Evolutionary conservation across 1,140 invertebrate species (phyloP).

Genomic region (Xylocopa sonorina): DNA sequence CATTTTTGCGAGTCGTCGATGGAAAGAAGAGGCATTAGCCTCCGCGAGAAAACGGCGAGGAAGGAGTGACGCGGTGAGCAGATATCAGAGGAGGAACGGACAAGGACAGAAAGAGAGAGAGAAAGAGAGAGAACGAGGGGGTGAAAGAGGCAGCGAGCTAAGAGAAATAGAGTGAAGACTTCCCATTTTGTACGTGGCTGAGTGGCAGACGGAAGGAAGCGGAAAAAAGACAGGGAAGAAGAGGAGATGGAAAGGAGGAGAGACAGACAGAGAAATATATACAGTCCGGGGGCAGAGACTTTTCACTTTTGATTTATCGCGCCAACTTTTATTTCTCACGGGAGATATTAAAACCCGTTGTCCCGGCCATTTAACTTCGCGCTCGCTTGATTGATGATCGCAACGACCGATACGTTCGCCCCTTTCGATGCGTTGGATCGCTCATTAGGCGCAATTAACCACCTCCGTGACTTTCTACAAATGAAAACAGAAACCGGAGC

Average conservation of each 20-base stretch:
- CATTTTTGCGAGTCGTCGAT: constrained; percentile 68
- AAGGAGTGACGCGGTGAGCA: constrained; percentile 56
- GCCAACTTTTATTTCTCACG: constrained; percentile 80
- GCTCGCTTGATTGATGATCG: constrained; percentile 79
- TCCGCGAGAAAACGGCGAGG: constrained; percentile 35
- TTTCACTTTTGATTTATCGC: constrained; percentile 82
- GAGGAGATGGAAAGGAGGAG: constrained; percentile 25
- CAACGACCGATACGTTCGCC: constrained; percentile 60
- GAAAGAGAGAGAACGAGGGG: constrained; percentile 29
- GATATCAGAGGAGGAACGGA: no score
- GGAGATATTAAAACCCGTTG: constrained; percentile 82
- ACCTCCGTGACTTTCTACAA: not conserved
- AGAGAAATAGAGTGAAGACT: constrained; percentile 47
- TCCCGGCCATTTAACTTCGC: constrained; percentile 80
- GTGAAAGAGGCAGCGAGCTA: constrained; percentile 11
- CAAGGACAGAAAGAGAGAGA: no score
- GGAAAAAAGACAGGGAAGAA: constrained; percentile 34
- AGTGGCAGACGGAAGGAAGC: constrained; percentile 62
- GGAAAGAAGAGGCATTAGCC: constrained; percentile 56
- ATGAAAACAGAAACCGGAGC: no score
- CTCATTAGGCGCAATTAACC: constrained; percentile 67
- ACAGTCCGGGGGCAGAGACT: constrained; percentile 73
- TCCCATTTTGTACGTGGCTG: constrained; percentile 64
- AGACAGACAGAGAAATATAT: constrained; percentile 42
- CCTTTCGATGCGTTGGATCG: constrained; percentile 61